phyloP scores from a whole-genome alignment of 1,140 invertebrate genomes.

The Bombus confusus region DNA sequence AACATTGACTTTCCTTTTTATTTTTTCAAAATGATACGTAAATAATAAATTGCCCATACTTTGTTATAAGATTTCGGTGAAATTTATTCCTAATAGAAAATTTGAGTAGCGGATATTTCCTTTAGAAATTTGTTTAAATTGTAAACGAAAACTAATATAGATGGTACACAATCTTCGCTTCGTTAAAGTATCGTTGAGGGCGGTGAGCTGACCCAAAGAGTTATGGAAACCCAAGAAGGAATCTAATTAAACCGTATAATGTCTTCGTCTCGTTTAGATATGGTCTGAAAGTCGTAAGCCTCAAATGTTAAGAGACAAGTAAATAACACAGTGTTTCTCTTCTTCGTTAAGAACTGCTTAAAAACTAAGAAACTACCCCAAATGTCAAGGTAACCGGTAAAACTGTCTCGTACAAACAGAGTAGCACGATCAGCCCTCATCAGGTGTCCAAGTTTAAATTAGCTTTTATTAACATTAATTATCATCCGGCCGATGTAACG shows the following conservation, averaged over 20 bases:
- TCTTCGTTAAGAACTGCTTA: background rate
- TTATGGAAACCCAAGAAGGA: background rate
- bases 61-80: background rate
- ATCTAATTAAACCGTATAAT: conserved; percentile 16
- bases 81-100: background rate
- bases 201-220: background rate
- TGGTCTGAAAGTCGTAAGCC: background rate
- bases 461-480: background rate
- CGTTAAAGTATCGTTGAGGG: background rate
- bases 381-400: background rate
- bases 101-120: too few species aligned
- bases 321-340: background rate
- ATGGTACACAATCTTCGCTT: background rate
- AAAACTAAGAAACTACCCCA: background rate
- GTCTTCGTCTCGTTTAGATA: background rate
- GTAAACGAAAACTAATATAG: background rate
- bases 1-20: background rate
- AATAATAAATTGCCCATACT: background rate
- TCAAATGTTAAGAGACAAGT: background rate
- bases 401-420: background rate
- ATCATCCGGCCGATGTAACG: background rate
- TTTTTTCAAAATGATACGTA: background rate
- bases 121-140: background rate
- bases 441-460: background rate
- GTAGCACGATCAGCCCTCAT: background rate